These are phyloP conservation scores for Meda fulgida DNA, from an alignment of 2,797 vertebrate genomes.

Conservation along the genomic window DNA sequence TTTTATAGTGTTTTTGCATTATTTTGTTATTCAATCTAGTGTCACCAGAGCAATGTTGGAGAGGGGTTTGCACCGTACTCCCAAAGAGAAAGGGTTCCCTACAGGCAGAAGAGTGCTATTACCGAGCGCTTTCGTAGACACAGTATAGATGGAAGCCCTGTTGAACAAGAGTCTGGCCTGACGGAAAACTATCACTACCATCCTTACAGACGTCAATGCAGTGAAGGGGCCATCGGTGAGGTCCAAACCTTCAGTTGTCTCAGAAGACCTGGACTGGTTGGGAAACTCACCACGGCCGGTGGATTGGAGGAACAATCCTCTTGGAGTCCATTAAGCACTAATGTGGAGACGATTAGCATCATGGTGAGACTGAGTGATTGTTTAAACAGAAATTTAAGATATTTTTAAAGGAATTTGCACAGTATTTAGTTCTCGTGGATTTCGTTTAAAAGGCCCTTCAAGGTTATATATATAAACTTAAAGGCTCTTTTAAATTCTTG, in stretches of 20 bases:
- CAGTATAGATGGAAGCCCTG: conserved; percentile 77
- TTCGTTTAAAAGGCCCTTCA: neutral
- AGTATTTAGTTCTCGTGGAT: neutral
- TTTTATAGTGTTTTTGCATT: conserved; percentile 3
- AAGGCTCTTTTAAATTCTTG: neutral
- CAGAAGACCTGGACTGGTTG: conserved; percentile 62
- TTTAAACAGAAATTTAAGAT: neutral
- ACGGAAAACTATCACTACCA: conserved; percentile 82
- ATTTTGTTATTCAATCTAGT: conserved; percentile 57
- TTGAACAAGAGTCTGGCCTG: conserved; percentile 61
- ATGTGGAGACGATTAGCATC: conserved; percentile 64
- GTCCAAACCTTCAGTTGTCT: conserved; percentile 64
- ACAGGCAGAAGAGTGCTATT: conserved; percentile 60
- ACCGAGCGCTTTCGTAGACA: conserved; percentile 76
- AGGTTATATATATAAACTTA: neutral
- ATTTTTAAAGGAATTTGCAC: neutral
- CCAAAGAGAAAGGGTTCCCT: conserved; percentile 59
- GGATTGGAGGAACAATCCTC: conserved; percentile 49
- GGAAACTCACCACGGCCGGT: conserved; percentile 23
- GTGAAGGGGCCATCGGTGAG: conserved; percentile 72
- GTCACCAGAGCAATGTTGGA: conserved; percentile 46
- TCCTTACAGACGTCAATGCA: conserved; percentile 85
- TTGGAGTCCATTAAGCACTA: conserved; percentile 67
- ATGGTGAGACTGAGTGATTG: conserved; percentile 35
- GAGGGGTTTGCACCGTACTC: conserved; percentile 52